Evolutionary conservation across 2,113 vertebrate species (phyloP).

Genomic region (Oreocharis arfaki): DNA sequence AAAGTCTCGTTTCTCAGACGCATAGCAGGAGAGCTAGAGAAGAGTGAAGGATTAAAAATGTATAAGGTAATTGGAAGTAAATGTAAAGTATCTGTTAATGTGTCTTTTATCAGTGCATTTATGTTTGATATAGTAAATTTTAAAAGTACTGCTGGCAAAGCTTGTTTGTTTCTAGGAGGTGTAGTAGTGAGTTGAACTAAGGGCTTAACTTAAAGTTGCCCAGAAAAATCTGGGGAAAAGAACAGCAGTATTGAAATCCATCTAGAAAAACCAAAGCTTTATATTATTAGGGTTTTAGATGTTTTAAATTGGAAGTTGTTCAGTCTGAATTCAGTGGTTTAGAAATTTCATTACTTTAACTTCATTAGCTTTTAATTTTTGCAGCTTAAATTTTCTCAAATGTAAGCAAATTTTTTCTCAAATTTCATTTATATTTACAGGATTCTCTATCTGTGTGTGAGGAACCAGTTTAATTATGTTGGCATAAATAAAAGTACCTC

Average conservation of each 20-base stretch:
- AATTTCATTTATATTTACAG: neutral
- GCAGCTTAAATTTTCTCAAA: neutral
- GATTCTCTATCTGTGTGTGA: neutral
- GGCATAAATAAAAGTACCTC: neutral
- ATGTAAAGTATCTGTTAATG: neutral
- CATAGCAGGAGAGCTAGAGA: constrained; percentile 49
- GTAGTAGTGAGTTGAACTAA: neutral
- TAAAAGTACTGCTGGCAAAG: neutral
- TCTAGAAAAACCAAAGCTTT: neutral
- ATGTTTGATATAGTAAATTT: neutral
- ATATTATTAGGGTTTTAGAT: neutral
- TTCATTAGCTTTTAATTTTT: neutral
- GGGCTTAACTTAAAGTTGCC: neutral
- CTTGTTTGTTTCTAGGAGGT: neutral
- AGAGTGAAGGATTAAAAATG: constrained; percentile 57
- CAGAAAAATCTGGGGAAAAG: neutral
- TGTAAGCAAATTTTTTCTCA: neutral
- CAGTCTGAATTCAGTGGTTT: neutral
- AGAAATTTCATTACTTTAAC: neutral
- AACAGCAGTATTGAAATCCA: neutral
- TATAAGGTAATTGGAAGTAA: constrained; percentile 43
- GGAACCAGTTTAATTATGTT: neutral
- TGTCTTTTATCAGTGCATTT: neutral
- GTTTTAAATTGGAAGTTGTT: neutral
- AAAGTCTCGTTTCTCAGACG: constrained; percentile 29